phyloP scores from a whole-genome alignment of 1,140 invertebrate genomes.

The Anastatus disparis region DNA sequence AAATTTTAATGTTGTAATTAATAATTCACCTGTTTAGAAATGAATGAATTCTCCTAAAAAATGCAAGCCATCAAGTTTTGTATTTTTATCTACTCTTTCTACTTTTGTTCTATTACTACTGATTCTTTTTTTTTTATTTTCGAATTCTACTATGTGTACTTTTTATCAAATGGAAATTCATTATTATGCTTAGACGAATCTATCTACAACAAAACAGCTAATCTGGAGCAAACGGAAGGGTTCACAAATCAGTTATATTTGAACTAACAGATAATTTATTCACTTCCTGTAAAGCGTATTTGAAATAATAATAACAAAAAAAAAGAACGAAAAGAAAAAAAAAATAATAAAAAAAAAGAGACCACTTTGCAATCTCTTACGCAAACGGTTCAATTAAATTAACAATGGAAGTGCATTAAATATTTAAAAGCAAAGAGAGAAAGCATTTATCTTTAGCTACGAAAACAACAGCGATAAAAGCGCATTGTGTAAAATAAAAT shows the following conservation, averaged over 20 bases:
- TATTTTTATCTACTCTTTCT: too few species aligned
- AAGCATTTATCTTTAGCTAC: conserved; percentile 6
- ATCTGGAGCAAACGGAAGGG: conserved; percentile 28
- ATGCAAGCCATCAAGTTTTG: too few species aligned
- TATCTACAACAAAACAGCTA: conserved; percentile 25
- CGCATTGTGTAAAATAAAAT: conserved; percentile 15
- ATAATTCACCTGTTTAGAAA: too few species aligned
- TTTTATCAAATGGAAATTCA: too few species aligned
- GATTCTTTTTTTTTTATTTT: too few species aligned
- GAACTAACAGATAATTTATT: conserved; percentile 40
- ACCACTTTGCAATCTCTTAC: conserved; percentile 19
- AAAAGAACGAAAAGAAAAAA: neutral
- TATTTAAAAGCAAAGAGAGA: conserved; percentile 27
- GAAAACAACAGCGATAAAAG: conserved; percentile 20
- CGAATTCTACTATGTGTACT: too few species aligned
- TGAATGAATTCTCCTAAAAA: too few species aligned
- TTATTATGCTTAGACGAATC: too few species aligned
- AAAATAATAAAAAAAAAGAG: neutral
- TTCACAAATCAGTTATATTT: conserved; percentile 32
- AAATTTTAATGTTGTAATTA: too few species aligned
- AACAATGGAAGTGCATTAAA: conserved; percentile 30
- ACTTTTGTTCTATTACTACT: too few species aligned
- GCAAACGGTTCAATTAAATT: conserved; percentile 33
- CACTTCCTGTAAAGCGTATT: conserved; percentile 13
- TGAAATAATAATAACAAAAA: neutral